A percentile compares a stretch with the other conserved stretches of the same genome.
Conservation (phyloP, 2,113 vertebrate genomes). For the Mormyrus iriodes region DNA sequence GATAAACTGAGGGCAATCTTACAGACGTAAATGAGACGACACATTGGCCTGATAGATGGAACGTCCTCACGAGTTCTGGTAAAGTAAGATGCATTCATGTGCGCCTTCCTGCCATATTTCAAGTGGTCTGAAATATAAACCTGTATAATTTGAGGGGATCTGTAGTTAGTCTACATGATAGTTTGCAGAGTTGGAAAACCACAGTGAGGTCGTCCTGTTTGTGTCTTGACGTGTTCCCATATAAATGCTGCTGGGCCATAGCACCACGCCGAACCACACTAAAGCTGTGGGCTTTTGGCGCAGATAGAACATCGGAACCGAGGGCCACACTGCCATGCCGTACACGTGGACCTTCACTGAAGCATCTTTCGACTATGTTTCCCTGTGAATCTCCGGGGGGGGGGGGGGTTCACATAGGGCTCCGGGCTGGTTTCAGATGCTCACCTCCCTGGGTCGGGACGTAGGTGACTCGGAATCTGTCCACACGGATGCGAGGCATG, state of each 20-base stretch:
- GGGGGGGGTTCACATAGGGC: neutral
- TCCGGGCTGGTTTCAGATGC: constrained; percentile 13
- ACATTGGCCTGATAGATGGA: neutral
- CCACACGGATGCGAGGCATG: constrained; percentile 64
- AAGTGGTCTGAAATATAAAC: neutral
- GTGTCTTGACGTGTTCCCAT: neutral
- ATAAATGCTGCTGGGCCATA: neutral
- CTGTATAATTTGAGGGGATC: neutral
- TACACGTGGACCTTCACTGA: neutral
- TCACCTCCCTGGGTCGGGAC: constrained; percentile 79
- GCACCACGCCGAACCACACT: neutral
- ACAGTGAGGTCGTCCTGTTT: neutral
- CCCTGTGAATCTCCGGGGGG: neutral
- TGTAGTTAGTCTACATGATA: neutral
- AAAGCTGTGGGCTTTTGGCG: neutral
- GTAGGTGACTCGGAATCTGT: constrained; percentile 76
- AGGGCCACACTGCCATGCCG: neutral
- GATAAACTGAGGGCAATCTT: neutral
- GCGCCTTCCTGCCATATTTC: neutral
- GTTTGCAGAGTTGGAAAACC: neutral
- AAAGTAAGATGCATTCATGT: neutral
- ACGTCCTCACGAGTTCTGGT: neutral
- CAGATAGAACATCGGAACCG: neutral
- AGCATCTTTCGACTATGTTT: neutral
- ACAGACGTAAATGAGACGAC: neutral